These are phyloP conservation scores for Polypterus bichir DNA, from an alignment of 2,113 vertebrate genomes.

Conservation along the genomic window DNA sequence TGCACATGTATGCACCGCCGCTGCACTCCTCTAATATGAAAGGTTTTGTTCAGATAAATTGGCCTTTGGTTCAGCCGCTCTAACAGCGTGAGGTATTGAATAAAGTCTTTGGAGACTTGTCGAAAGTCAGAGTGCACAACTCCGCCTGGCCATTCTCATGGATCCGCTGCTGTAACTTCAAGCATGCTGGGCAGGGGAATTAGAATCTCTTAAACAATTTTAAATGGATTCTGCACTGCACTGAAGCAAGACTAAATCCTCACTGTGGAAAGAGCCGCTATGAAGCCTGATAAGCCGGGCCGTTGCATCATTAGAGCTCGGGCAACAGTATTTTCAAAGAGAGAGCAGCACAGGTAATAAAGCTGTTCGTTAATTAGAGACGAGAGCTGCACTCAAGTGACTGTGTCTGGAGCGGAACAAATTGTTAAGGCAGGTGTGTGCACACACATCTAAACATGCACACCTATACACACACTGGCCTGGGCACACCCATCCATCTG, in stretches of 20 bases:
- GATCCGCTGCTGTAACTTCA: conserved; percentile 33
- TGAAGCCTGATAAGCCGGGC: conserved; percentile 5
- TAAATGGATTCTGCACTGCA: conserved; percentile 34
- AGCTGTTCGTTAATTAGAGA: too few species aligned
- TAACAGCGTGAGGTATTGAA: conserved; percentile 31
- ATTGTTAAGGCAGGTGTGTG: too few species aligned
- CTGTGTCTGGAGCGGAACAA: too few species aligned
- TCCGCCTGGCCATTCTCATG: conserved; percentile 34
- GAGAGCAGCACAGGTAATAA: too few species aligned
- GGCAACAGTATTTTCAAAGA: not conserved
- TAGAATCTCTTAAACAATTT: conserved; percentile 33
- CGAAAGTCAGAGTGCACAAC: conserved; percentile 34
- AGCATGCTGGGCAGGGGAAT: conserved; percentile 26
- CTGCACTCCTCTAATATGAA: conserved; percentile 30
- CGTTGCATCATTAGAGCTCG: conserved; percentile 6
- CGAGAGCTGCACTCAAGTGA: too few species aligned
- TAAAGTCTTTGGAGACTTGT: conserved; percentile 22
- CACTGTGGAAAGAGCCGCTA: conserved; percentile 9
- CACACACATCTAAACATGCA: too few species aligned
- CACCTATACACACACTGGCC: too few species aligned
- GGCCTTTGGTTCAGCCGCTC: conserved; percentile 31
- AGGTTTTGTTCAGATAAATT: conserved; percentile 30
- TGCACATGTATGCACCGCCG: conserved; percentile 8
- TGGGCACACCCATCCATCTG: too few species aligned
- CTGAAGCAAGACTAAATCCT: conserved; percentile 31